These are phyloP conservation scores for Dione juno DNA, from an alignment of 2,888 invertebrate genomes.

Conservation along the genomic window DNA sequence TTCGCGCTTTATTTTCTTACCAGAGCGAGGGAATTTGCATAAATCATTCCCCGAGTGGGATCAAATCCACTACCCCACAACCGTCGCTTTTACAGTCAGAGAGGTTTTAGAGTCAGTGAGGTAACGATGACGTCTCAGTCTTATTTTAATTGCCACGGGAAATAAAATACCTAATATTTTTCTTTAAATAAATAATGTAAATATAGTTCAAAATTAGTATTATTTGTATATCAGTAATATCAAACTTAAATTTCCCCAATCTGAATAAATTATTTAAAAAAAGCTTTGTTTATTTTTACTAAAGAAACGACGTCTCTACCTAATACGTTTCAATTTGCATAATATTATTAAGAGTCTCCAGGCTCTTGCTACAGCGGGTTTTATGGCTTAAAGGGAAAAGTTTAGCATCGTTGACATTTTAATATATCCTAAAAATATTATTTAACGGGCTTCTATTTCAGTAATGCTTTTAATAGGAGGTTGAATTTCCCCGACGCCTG, in stretches of 20 bases:
- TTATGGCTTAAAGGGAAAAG: neutral
- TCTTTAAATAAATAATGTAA: neutral
- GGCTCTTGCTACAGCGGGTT: neutral
- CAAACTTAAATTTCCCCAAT: neutral
- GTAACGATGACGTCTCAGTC: too few relatives aligned
- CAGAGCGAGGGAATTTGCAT: too few relatives aligned
- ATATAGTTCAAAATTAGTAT: neutral
- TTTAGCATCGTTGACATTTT: constrained; percentile 2
- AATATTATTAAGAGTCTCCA: constrained; percentile 27
- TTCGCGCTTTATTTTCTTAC: too few relatives aligned
- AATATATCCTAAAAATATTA: constrained; percentile 18
- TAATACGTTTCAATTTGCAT: constrained; percentile 28
- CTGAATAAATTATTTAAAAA: constrained; percentile 1
- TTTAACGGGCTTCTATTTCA: neutral
- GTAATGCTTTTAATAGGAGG: neutral
- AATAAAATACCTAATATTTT: too few relatives aligned
- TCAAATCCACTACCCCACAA: too few relatives aligned
- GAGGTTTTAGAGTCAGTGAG: too few relatives aligned
- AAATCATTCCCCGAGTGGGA: too few relatives aligned
- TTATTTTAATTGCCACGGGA: too few relatives aligned
- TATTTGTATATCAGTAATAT: neutral
- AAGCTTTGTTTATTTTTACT: neutral
- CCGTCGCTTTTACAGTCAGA: too few relatives aligned
- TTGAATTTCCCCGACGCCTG: neutral
- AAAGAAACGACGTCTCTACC: constrained; percentile 11